phyloP scores from a whole-genome alignment of 2,113 vertebrate species.

The zebrafish (Danio rerio) region DNA sequence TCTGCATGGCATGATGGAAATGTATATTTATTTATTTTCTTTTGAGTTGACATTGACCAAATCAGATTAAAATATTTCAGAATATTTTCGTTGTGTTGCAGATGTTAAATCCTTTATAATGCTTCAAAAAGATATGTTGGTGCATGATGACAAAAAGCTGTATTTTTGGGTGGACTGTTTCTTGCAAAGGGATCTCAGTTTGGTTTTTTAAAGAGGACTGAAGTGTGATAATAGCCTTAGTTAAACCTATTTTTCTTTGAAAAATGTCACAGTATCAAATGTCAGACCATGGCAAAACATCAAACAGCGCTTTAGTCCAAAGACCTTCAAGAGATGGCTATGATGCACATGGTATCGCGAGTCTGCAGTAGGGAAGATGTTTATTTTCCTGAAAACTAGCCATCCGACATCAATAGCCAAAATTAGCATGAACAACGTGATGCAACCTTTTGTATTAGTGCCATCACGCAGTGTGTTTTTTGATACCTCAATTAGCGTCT shows the following conservation, averaged over 20 bases:
- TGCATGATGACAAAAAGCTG: too few species aligned
- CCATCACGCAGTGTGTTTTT: conserved; percentile 15
- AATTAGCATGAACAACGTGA: conserved; percentile 42
- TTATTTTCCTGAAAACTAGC: conserved; percentile 24
- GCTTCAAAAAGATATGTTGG: too few species aligned
- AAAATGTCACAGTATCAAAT: conserved; percentile 34
- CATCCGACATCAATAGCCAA: conserved; percentile 37
- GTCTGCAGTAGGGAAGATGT: conserved; percentile 5
- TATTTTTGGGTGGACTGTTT: too few species aligned
- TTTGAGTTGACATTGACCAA: too few species aligned
- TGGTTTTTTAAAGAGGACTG: background rate
- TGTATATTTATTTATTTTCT: too few species aligned
- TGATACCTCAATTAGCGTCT: conserved; percentile 33
- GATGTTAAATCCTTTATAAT: too few species aligned
- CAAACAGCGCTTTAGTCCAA: conserved; percentile 12
- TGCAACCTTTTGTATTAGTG: conserved; percentile 15
- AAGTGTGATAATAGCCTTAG: background rate
- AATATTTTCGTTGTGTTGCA: too few species aligned
- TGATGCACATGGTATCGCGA: background rate
- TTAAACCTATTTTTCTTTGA: conserved; percentile 1
- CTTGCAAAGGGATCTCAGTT: conserved; percentile 1
- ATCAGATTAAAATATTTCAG: too few species aligned
- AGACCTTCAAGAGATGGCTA: conserved; percentile 1
- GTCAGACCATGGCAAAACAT: conserved; percentile 25
- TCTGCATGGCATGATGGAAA: too few species aligned